Evolutionary conservation across 2,797 vertebrate species (phyloP), one percentile per base, ranked within the genome.

Genomic region (Pangasius macronema): DNA sequence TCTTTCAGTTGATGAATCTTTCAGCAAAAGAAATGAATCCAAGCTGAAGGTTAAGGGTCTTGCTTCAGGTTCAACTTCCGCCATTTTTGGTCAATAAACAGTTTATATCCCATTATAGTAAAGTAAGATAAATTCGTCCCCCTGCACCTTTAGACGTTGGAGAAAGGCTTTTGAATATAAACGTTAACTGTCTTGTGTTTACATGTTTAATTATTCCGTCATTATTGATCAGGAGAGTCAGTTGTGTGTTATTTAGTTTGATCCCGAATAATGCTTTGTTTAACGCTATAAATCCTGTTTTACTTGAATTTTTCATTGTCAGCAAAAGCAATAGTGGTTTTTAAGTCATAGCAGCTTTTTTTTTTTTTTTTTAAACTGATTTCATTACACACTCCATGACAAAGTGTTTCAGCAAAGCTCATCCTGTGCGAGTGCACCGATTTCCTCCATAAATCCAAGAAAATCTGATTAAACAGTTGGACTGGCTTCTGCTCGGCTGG

Each of bases 241-340:
- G 3, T 10, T 13, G 30, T 22, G 10, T 81, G 22, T 81, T 61
- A 3, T 82, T 14, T 59, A 0, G 18, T 79, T 51, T 57, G 11
- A 80, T 14, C 22, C 10, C 14, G 33, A 39, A 59, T 61, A 61
- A 27, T 39, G 11, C 27, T 76, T 76, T 57, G 10, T 57, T 80
- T 24, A 80, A 81, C 33, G 18, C 7, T 24, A 18, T 63, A 27
- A 33, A 30, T 82, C 59, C 80, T 96, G 95, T 95, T 95, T 96
- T 95, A 96, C 96, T 96, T 96, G 96, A 96, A 96, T 92, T 94
- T 79, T 82, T 79, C 76, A 76, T 84, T 70, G 70, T 88, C 61
- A 53, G 39, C 24, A 83, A 90, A 89, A 87, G 86, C 89, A 86
- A 81, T 88, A 85, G 89, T 75, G 85, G 89, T 92, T 92, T 89